Base-by-base conservation (phyloP, 1,140 invertebrate species). In the Magallana ariakensis region DNA sequence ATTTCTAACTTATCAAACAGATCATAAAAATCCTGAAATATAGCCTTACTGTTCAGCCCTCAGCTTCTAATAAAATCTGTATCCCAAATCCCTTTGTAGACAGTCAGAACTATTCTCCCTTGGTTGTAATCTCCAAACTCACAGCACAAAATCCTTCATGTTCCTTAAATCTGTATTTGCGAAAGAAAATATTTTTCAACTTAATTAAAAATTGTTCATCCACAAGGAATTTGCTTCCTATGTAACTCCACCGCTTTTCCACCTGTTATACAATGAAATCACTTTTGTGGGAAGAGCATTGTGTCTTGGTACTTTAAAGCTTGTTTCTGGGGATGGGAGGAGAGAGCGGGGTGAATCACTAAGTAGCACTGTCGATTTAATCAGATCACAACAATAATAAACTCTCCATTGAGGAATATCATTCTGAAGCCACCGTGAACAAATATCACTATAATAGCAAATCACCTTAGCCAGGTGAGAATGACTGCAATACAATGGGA, bases 321-420 rank as follows among this genome's bases (percentile, higher is more conserved):
- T 33, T 75, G 66, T 75, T 75, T 75, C 22, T 75, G 66, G 16
- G 66, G 66, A 10, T 11, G 66, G 66, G 22, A 13, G 66, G 66
- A 22, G 15, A 75, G 66, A 62, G 19, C 22, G 26, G 10, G 9
- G 66, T 33, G 66, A 75, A 10, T 75, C 66, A 75, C 66, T 26
- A 70, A 70, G 66, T 75, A 75, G 66, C 66, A 26, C 66, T 75
- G 66, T 75, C 66, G 66, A 75, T 75, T 75, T 75, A 75, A 75
- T 75, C 66, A 75, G 66, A 75, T 75, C 66, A 75, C 66, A 75
- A 75, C 66, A 75, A 75, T 75, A 75, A 75, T 75, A 75, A 75
- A 75, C 66, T 13, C 11, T 13, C 66, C 10, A 75, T 75, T 75
- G 66, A 22, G 26, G 33, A 22, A 26, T 75, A 75, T 75, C 66